Conservation (phyloP, 2,113 vertebrate genomes). For the Dermatemys mawii region DNA sequence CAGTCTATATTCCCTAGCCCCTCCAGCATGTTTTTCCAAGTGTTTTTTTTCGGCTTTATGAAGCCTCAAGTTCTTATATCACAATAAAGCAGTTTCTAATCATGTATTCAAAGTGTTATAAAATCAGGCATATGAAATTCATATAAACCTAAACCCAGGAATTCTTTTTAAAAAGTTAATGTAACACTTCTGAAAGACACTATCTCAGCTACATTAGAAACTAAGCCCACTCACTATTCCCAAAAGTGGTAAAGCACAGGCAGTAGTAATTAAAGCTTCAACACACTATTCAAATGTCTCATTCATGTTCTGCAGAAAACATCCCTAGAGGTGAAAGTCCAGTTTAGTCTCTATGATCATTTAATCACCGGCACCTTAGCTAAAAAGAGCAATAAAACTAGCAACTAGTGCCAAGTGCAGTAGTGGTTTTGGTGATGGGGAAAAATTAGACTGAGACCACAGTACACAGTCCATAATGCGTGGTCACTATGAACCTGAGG, state of each 20-base stretch:
- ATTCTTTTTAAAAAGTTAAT: neutral
- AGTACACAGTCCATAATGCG: neutral
- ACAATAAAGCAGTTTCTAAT: too few species aligned
- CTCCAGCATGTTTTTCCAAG: too few species aligned
- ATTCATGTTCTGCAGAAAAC: neutral
- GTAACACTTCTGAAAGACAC: neutral
- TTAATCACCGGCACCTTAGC: neutral
- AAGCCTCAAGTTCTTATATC: too few species aligned
- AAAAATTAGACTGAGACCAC: neutral
- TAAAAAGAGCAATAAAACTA: neutral
- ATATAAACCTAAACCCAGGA: neutral
- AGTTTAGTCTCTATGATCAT: neutral
- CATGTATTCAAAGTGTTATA: too few species aligned
- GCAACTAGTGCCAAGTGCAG: neutral
- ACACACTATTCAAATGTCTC: neutral
- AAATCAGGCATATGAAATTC: neutral
- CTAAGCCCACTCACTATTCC: neutral
- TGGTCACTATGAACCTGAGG: neutral
- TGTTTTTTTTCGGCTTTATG: too few species aligned
- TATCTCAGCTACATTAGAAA: neutral
- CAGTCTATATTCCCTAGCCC: too few species aligned
- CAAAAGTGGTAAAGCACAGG: neutral
- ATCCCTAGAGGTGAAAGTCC: neutral
- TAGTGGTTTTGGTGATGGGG: neutral
- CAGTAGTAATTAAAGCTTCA: slow-evolving; percentile 30